Conservation (phyloP, 35 echinoderm and acorn worm species). For the Ophioderma brevispina region DNA sequence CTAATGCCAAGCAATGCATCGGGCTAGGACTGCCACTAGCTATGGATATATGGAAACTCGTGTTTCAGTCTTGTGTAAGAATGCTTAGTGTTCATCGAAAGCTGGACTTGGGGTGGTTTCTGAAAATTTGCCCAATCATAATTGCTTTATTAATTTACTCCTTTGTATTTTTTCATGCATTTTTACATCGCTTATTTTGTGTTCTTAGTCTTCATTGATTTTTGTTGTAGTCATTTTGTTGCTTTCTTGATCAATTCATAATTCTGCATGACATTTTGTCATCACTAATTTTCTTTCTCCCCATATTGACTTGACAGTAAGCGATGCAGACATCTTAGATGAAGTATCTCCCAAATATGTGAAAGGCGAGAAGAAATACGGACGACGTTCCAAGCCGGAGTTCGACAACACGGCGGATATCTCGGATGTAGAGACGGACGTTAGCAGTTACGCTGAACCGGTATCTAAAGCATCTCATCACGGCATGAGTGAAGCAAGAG, state of each 20-base stretch:
- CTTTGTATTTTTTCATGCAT: not conserved
- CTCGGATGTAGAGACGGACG: slow-evolving; percentile 68
- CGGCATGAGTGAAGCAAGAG: slow-evolving; percentile 9
- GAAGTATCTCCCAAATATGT: slow-evolving; percentile 95
- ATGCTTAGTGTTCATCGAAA: not conserved
- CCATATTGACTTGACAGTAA: not conserved
- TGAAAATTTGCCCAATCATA: too few relatives aligned
- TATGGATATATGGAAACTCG: not conserved
- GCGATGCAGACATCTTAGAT: slow-evolving; percentile 28
- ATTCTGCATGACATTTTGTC: not conserved
- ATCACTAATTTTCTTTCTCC: not conserved
- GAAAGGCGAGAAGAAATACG: slow-evolving; percentile 72
- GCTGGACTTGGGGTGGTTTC: too few relatives aligned
- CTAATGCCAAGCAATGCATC: too few relatives aligned
- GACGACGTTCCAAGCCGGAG: slow-evolving; percentile 81
- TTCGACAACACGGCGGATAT: slow-evolving; percentile 71
- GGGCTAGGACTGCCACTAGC: too few relatives aligned
- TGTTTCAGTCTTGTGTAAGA: not conserved
- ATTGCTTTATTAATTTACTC: not conserved
- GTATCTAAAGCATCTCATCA: slow-evolving; percentile 19
- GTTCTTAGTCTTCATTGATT: not conserved
- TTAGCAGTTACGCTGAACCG: slow-evolving; percentile 40
- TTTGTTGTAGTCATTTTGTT: not conserved
- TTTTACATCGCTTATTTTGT: not conserved
- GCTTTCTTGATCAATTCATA: not conserved